Conservation (phyloP, 2,797 vertebrate genomes). For the Fundulus diaphanus region DNA sequence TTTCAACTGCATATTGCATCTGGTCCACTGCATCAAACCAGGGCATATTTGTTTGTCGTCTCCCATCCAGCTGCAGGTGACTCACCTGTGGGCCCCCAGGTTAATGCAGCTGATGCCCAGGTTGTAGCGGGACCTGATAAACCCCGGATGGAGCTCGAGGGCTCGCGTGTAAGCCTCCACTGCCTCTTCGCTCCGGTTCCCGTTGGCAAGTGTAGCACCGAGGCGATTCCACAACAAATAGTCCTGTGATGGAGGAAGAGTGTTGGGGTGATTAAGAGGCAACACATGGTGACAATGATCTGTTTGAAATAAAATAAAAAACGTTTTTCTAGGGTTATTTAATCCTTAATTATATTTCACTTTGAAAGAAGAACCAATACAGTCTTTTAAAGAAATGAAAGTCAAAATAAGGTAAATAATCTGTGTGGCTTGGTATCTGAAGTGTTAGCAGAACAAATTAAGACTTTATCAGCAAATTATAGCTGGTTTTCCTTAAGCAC, state of each 20-base stretch:
- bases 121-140: slow-evolving; percentile 97
- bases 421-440: not conserved
- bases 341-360: not conserved
- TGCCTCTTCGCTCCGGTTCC: slow-evolving; percentile 95
- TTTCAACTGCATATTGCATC: not conserved
- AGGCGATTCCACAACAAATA: slow-evolving; percentile 98
- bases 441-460: not conserved
- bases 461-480: not conserved
- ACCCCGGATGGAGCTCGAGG: slow-evolving; percentile 95
- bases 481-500: not conserved
- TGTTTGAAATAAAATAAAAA: too few species aligned
- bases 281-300: not conserved
- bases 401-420: not conserved
- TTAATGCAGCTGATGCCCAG: slow-evolving; percentile 99
- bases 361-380: too few species aligned
- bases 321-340: not conserved
- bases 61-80: not conserved
- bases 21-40: not conserved
- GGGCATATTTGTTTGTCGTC: not conserved
- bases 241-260: slow-evolving; percentile 81
- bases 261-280: not conserved
- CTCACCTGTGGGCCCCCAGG: slow-evolving; percentile 95
- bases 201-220: slow-evolving; percentile 95
- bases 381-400: too few species aligned
- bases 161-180: slow-evolving; percentile 95